A percentile compares a stretch with the other conserved stretches of the same genome.
These are phyloP conservation scores for Acromyrmex echinatior DNA, from an alignment of 1,140 invertebrate species.

Conservation along the genomic window DNA sequence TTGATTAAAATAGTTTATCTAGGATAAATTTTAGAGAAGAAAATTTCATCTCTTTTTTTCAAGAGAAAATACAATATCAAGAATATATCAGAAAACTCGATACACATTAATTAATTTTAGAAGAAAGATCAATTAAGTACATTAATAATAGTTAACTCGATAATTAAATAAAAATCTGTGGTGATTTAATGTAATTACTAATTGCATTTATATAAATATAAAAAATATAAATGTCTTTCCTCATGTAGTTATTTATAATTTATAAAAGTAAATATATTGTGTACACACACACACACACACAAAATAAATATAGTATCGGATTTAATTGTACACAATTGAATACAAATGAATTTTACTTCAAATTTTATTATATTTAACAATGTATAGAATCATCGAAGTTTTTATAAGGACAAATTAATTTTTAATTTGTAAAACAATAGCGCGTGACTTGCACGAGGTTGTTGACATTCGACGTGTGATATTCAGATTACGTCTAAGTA, in stretches of 20 bases:
- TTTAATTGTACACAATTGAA: not conserved
- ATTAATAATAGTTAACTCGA: not conserved
- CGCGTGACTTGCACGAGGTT: not conserved
- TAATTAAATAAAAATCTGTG: not conserved
- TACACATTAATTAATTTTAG: not conserved
- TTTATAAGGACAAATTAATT: not conserved
- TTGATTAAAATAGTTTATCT: not conserved
- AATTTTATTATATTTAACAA: not conserved
- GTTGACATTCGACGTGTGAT: conserved; percentile 11
- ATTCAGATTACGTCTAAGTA: not conserved
- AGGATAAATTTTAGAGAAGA: not conserved
- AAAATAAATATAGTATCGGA: not conserved
- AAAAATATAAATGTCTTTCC: not conserved
- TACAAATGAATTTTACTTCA: not conserved
- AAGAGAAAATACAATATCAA: not conserved
- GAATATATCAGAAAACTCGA: not conserved
- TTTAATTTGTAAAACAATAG: not conserved
- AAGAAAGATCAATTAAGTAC: not conserved
- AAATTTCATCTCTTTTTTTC: not conserved
- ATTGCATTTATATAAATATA: not conserved
- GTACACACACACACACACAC: too few species aligned
- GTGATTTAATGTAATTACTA: not conserved
- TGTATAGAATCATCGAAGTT: not conserved
- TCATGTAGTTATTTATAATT: not conserved
- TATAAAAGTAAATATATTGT: not conserved